These are phyloP conservation scores for Trissolcus basalis DNA, from an alignment of 1,140 invertebrate species.

Conservation along the genomic window DNA sequence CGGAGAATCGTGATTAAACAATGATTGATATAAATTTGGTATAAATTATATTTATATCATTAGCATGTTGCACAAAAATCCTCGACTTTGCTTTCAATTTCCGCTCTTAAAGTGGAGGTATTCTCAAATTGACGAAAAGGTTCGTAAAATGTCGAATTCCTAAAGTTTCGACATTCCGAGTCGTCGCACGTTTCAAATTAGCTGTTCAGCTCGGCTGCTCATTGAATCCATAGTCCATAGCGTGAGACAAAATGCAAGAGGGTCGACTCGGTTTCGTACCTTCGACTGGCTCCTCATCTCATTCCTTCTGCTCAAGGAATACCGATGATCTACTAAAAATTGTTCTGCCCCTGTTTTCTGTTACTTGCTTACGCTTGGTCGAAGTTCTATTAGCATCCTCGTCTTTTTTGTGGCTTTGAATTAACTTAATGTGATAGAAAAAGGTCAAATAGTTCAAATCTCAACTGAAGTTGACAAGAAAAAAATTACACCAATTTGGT, in stretches of 20 bases:
- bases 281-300: constrained; percentile 37
- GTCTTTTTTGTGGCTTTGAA: background rate
- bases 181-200: constrained; percentile 74
- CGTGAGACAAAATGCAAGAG: constrained; percentile 62
- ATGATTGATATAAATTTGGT: constrained; percentile 5
- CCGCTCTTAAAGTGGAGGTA: constrained; percentile 33
- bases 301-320: constrained; percentile 35
- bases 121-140: constrained; percentile 32
- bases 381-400: background rate
- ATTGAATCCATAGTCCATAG: constrained; percentile 68
- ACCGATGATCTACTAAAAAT: constrained; percentile 42
- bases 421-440: background rate
- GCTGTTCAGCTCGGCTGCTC: constrained; percentile 71
- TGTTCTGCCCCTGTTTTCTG: constrained; percentile 16
- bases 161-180: constrained; percentile 64
- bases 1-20: too few relatives aligned
- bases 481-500: too few relatives aligned
- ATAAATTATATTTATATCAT: constrained; percentile 27
- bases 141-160: constrained; percentile 48
- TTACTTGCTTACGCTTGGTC: constrained; percentile 10
- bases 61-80: constrained; percentile 34
- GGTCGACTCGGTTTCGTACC: constrained; percentile 45
- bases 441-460: too few relatives aligned
- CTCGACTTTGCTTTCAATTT: constrained; percentile 48
- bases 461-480: too few relatives aligned